Conservation (phyloP, 2,797 vertebrate genomes). For the Gorsachius magnificus region DNA sequence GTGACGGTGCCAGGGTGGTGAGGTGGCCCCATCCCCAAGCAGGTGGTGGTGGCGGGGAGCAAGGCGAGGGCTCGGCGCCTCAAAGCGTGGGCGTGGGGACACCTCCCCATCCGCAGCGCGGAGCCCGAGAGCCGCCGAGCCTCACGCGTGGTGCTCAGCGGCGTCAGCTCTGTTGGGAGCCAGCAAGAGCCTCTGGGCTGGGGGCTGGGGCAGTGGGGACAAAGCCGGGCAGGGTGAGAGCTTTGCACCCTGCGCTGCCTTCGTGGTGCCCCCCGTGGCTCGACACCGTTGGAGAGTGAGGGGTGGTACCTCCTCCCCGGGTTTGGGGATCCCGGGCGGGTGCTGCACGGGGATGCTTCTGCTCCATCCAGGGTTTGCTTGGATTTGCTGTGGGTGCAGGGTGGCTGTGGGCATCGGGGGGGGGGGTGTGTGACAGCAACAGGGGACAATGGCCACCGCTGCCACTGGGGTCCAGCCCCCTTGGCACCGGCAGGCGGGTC, state of each 20-base stretch:
- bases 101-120: fast-evolving
- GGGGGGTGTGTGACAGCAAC: neutral
- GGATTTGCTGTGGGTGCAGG: neutral
- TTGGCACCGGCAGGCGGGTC: neutral
- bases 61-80: neutral
- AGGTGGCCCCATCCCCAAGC: fast-evolving
- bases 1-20: neutral
- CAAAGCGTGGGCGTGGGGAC: fast-evolving
- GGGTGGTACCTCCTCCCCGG: neutral
- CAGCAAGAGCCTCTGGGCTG: no score
- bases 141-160: fast-evolving
- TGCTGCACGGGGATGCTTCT: neutral
- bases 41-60: neutral
- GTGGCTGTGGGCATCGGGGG: neutral
- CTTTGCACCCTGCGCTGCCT: neutral
- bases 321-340: no score
- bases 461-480: neutral
- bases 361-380: neutral
- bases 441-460: neutral
- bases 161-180: neutral
- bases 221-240: neutral
- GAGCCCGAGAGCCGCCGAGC: neutral
- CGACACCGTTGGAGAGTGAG: fast-evolving
- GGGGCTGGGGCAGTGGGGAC: no score
- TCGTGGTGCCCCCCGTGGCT: neutral